Percentiles rank a stretch among this genome's conserved stretches.
These are phyloP conservation scores for Scaptodrosophila lebanonensis DNA, from an alignment of 1,140 invertebrate genomes.

Conservation along the genomic window DNA sequence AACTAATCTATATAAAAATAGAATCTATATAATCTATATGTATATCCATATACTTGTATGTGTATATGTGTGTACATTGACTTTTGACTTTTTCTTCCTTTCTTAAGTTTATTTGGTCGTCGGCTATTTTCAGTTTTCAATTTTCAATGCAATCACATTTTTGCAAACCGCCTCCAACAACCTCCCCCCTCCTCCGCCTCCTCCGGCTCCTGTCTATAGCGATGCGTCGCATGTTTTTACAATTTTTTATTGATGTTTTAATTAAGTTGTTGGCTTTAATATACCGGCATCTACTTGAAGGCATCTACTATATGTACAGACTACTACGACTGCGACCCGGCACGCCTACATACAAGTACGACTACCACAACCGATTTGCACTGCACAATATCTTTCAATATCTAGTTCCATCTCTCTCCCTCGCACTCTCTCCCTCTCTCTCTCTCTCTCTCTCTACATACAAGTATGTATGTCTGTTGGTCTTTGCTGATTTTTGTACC, in stretches of 20 bases:
- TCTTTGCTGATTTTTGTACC: too few species aligned
- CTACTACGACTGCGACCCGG: neutral
- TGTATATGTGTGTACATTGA: constrained; percentile 4
- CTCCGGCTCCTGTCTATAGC: too few species aligned
- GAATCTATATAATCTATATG: too few species aligned
- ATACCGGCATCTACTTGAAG: constrained; percentile 3
- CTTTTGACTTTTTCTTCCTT: neutral
- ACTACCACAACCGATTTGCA: constrained; percentile 3
- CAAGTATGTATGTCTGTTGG: neutral
- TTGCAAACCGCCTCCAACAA: constrained; percentile 27
- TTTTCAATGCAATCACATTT: constrained; percentile 35
- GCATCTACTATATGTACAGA: neutral
- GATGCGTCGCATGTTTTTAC: constrained; percentile 54
- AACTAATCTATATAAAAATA: too few species aligned
- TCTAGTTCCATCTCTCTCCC: neutral
- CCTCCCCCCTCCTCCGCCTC: too few species aligned
- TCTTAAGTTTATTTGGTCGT: neutral
- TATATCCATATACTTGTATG: constrained; percentile 32
- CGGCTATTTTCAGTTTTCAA: constrained; percentile 40
- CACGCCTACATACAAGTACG: constrained; percentile 6
- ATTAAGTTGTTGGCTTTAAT: constrained; percentile 61
- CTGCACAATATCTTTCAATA: constrained; percentile 2
- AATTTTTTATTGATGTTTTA: constrained; percentile 73
- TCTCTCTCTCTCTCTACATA: neutral
- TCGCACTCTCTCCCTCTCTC: neutral